Conservation (phyloP, 2,888 invertebrate species). For the Cancer borealis region DNA sequence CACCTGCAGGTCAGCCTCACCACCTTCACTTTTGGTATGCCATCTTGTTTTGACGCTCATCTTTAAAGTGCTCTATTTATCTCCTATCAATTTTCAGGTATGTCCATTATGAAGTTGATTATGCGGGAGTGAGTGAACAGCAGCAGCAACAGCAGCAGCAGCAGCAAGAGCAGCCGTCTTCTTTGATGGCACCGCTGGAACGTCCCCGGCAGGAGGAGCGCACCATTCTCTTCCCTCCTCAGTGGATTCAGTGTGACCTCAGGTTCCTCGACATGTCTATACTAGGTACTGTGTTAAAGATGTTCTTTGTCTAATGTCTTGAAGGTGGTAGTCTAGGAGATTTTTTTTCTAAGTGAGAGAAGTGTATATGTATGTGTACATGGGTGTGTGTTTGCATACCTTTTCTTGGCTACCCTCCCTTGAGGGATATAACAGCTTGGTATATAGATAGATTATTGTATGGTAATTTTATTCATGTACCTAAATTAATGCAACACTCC, state of each 20-base stretch:
- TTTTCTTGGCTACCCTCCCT: background rate
- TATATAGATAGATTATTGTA: no score
- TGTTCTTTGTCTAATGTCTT: background rate
- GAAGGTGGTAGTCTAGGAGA: background rate
- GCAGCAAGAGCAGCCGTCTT: constrained; percentile 56
- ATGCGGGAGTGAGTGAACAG: constrained; percentile 80
- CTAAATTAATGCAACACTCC: no score
- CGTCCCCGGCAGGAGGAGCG: constrained; percentile 78
- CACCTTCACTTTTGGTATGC: background rate
- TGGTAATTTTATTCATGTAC: no score
- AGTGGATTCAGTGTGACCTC: constrained; percentile 98
- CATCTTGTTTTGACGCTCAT: background rate
- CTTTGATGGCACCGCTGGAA: constrained; percentile 73
- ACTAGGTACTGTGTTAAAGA: constrained; percentile 83
- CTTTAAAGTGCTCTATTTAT: background rate
- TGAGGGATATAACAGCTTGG: background rate
- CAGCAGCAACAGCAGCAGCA: constrained; percentile 61
- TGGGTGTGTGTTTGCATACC: background rate
- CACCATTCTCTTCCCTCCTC: constrained; percentile 90
- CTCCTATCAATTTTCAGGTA: constrained; percentile 84
- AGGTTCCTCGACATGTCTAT: constrained; percentile 94
- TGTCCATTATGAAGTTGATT: constrained; percentile 98
- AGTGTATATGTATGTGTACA: background rate
- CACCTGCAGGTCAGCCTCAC: constrained; percentile 89
- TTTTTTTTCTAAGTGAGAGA: background rate